A percentile compares a stretch with the other conserved stretches of the same genome.
These are phyloP conservation scores for Sula dactylatra DNA, from an alignment of 2,113 vertebrate genomes.

Conservation along the genomic window DNA sequence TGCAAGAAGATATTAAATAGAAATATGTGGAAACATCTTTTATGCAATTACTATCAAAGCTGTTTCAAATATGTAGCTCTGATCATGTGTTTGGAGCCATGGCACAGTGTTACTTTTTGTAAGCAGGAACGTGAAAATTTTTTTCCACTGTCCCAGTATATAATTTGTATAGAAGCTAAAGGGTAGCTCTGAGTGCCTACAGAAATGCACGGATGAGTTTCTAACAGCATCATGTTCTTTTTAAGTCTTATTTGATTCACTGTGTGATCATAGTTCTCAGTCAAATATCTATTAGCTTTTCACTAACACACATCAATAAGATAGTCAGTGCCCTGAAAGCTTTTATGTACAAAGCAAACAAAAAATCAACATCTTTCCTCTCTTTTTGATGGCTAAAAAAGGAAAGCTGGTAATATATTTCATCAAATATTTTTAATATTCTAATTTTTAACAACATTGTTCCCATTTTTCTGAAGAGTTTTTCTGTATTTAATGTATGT, in stretches of 20 bases:
- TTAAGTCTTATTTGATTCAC: neutral
- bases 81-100: neutral
- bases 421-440: neutral
- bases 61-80: neutral
- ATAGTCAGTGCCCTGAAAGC: neutral
- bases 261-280: neutral
- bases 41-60: neutral
- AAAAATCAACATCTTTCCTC: neutral
- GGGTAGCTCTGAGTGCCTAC: neutral
- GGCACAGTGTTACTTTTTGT: neutral
- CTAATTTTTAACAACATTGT: neutral
- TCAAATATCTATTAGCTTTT: constrained; percentile 6
- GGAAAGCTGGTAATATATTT: neutral
- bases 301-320: neutral
- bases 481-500: neutral
- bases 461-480: neutral
- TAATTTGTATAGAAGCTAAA: neutral
- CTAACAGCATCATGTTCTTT: neutral
- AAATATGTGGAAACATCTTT: neutral
- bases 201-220: neutral
- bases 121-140: neutral
- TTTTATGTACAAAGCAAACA: neutral
- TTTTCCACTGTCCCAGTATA: neutral
- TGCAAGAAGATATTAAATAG: neutral
- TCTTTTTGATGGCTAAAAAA: neutral